A percentile compares a stretch with the other conserved stretches of the same genome.
phyloP scores from a whole-genome alignment of 2,113 vertebrate species.

The Hemiprocne comata region DNA sequence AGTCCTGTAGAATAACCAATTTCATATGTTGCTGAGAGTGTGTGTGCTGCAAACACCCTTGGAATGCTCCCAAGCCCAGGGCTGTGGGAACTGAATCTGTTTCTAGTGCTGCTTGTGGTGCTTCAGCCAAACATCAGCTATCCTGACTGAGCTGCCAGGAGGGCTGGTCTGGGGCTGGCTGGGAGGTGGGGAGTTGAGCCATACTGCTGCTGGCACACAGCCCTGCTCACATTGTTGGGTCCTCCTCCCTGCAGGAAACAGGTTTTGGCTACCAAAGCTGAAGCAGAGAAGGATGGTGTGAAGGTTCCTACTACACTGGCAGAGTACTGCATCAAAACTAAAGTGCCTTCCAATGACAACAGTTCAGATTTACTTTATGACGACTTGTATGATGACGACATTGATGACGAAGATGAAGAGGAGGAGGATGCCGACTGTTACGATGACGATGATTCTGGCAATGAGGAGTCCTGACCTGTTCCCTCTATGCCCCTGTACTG shows the following conservation, averaged over 20 bases:
- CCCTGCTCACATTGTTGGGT: not conserved
- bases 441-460: constrained; percentile 96
- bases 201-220: rapidly evolving
- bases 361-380: constrained; percentile 98
- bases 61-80: rapidly evolving
- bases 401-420: constrained; percentile 92
- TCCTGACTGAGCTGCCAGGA: not conserved
- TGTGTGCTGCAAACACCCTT: not conserved
- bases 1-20: not conserved
- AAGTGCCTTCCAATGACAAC: constrained; percentile 98
- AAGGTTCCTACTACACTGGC: constrained; percentile 97
- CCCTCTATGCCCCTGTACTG: constrained; percentile 72
- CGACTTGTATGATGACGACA: constrained; percentile 95
- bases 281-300: constrained; percentile 95
- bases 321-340: constrained; percentile 99
- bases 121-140: not conserved
- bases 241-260: constrained; percentile 84
- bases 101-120: not conserved
- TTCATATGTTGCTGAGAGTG: rapidly evolving
- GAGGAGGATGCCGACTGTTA: constrained; percentile 92
- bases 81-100: not conserved
- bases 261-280: constrained; percentile 92
- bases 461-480: constrained; percentile 92
- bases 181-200: not conserved
- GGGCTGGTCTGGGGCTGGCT: not conserved